Percentiles rank a stretch among this genome's conserved stretches.
phyloP scores from a whole-genome alignment of 2,888 invertebrate species.

The Apamea anceps region DNA sequence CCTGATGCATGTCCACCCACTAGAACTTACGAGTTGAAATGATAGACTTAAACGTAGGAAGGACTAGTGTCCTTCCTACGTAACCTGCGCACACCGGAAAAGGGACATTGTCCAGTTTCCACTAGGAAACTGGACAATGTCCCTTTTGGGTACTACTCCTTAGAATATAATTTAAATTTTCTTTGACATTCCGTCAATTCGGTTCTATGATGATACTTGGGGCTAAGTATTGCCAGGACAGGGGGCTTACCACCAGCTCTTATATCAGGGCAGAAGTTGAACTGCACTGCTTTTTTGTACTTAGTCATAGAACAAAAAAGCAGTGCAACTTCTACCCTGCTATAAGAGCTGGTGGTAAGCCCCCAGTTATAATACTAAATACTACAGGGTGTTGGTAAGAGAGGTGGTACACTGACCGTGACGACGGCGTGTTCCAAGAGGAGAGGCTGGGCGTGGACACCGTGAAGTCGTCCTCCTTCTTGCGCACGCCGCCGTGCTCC shows the following conservation, averaged over 20 bases:
- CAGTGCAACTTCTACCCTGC: no score
- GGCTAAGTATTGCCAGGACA: no score
- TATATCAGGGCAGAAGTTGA: no score
- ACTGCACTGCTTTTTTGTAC: no score
- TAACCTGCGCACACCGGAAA: no score
- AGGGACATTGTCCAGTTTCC: no score
- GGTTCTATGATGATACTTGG: background rate
- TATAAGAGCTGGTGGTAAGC: no score
- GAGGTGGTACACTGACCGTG: slow-evolving; percentile 84
- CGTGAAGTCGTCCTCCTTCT: slow-evolving; percentile 92
- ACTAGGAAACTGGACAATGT: background rate
- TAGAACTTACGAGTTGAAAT: slow-evolving; percentile 1
- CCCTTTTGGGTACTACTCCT: background rate
- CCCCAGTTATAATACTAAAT: background rate
- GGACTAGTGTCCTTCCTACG: no score
- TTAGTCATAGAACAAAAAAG: no score
- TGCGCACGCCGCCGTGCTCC: slow-evolving; percentile 95
- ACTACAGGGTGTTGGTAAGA: background rate
- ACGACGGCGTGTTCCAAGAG: slow-evolving; percentile 90
- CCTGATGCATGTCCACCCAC: slow-evolving; percentile 15
- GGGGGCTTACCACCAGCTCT: no score
- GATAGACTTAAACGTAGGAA: slow-evolving; percentile 1
- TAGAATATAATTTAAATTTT: slow-evolving; percentile 7
- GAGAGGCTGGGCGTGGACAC: slow-evolving; percentile 95
- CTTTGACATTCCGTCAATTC: no score